Conservation (phyloP, 2,888 invertebrate genomes). For the Calliopum simillimum region DNA sequence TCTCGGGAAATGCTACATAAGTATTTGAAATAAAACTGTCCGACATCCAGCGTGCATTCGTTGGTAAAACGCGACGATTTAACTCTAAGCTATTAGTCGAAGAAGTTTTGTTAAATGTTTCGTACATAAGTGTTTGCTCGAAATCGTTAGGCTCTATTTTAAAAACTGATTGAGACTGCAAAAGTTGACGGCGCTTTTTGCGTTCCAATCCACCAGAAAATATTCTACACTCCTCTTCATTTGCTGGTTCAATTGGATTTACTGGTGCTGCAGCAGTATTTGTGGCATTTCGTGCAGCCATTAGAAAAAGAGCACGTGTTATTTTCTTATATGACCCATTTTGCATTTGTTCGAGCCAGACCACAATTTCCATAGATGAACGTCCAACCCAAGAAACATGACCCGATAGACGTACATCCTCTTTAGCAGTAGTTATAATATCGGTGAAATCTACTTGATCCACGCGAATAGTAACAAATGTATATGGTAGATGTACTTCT, state of each 20-base stretch:
- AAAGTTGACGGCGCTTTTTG: slow-evolving; percentile 68
- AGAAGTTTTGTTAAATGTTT: slow-evolving; percentile 74
- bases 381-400: slow-evolving; percentile 81
- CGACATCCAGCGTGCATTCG: slow-evolving; percentile 75
- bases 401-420: slow-evolving; percentile 78
- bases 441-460: slow-evolving; percentile 76
- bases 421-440: slow-evolving; percentile 67
- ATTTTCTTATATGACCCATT: slow-evolving; percentile 70
- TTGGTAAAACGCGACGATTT: slow-evolving; percentile 70
- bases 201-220: slow-evolving; percentile 72
- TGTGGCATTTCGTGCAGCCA: slow-evolving; percentile 78
- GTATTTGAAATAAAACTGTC: slow-evolving; percentile 71
- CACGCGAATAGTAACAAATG: slow-evolving; percentile 80
- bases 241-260: slow-evolving; percentile 71
- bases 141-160: slow-evolving; percentile 74
- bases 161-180: slow-evolving; percentile 71
- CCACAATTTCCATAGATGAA: slow-evolving; percentile 78
- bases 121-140: slow-evolving; percentile 77
- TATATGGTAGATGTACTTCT: slow-evolving; percentile 71
- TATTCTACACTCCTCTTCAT: slow-evolving; percentile 72
- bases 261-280: slow-evolving; percentile 71
- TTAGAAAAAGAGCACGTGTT: slow-evolving; percentile 77
- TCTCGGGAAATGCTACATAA: slow-evolving; percentile 73
- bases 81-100: slow-evolving; percentile 69
- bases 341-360: slow-evolving; percentile 75